Percentiles rank a stretch among this genome's conserved stretches.
These are phyloP conservation scores for Pithecia hirsuta DNA, from an alignment of 2,797 vertebrate species.

Conservation along the genomic window DNA sequence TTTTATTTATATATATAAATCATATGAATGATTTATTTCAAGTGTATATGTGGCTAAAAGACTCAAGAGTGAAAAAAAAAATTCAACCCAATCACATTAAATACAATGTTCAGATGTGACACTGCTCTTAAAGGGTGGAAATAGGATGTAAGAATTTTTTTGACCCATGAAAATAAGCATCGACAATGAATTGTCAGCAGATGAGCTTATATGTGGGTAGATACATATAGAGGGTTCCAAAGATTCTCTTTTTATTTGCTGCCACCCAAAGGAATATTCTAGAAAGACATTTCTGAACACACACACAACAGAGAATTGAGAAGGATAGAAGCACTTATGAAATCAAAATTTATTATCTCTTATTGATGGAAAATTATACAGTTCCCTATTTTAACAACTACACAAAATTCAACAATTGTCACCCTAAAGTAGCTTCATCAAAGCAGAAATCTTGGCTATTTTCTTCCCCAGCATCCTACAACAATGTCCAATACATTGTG, in stretches of 20 bases:
- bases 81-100: not conserved
- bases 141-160: not conserved
- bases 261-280: constrained; percentile 38
- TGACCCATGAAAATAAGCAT: not conserved
- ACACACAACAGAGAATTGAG: not conserved
- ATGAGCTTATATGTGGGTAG: not conserved
- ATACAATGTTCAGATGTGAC: not conserved
- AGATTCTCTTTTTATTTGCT: constrained; percentile 35
- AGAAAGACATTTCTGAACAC: not conserved
- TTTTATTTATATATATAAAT: not conserved
- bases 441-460: not conserved
- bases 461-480: not conserved
- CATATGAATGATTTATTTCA: not conserved
- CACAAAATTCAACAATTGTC: not conserved
- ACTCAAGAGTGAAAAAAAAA: not conserved
- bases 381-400: not conserved
- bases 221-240: rapidly evolving
- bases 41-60: not conserved
- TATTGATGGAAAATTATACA: not conserved
- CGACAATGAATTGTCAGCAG: not conserved
- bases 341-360: not conserved
- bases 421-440: not conserved
- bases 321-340: not conserved
- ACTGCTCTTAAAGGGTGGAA: not conserved
- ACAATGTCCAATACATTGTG: not conserved